Conservation (phyloP, 2,797 vertebrate genomes). For the Sebastiscus tertius region DNA sequence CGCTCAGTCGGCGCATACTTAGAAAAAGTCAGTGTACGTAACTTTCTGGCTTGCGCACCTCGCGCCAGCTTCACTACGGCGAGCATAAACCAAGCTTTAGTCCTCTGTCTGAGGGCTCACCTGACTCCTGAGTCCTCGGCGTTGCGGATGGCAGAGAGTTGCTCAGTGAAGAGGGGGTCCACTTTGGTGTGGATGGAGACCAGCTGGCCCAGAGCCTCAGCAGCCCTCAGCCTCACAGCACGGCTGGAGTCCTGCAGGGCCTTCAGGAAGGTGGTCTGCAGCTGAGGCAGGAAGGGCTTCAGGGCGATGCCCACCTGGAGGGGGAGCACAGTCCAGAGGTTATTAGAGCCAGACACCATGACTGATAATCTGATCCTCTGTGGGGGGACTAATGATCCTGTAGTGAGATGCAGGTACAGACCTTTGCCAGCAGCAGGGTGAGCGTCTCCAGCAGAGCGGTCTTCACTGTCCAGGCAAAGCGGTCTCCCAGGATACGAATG, state of each 20-base stretch:
- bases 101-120: slow-evolving; percentile 66
- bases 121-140: slow-evolving; percentile 95
- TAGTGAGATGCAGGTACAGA: slow-evolving; percentile 41
- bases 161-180: slow-evolving; percentile 95
- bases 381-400: too few relatives aligned
- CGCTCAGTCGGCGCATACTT: too few relatives aligned
- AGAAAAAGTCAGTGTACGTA: too few relatives aligned
- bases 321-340: background rate
- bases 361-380: background rate
- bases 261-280: slow-evolving; percentile 99
- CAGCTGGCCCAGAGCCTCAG: slow-evolving; percentile 94
- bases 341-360: slow-evolving; percentile 1
- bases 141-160: slow-evolving; percentile 91
- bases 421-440: slow-evolving; percentile 94
- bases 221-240: slow-evolving; percentile 92
- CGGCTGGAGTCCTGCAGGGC: slow-evolving; percentile 96
- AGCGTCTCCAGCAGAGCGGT: slow-evolving; percentile 95
- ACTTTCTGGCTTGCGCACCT: too few relatives aligned
- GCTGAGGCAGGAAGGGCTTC: slow-evolving; percentile 97
- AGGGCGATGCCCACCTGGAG: slow-evolving; percentile 93
- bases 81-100: too few relatives aligned
- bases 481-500: slow-evolving; percentile 96
- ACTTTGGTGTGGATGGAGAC: slow-evolving; percentile 97
- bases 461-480: slow-evolving; percentile 97
- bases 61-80: too few relatives aligned